Base-by-base conservation (phyloP, 2,113 vertebrate genomes). In the Myrmophylax atrothorax region DNA sequence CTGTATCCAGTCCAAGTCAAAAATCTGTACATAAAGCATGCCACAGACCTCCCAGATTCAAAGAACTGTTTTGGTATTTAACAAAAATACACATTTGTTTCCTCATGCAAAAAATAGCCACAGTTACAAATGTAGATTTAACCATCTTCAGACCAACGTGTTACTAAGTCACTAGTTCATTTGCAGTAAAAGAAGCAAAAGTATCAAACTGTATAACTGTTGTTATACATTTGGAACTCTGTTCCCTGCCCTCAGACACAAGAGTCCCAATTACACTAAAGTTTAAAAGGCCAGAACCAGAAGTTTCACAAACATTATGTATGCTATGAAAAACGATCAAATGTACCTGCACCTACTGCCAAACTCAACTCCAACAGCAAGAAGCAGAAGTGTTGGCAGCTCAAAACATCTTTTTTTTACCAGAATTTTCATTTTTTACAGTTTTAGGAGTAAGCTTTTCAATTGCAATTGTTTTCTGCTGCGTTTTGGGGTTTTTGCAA, bases 191-290 rank as follows among this genome's bases (percentile, higher is more conserved):
- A 62, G 25, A 60, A 77, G 12, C 9, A 38, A 44, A 83, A 66
- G 13, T 2, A 14, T 20, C 20, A 9, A 16, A 3, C n/a, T n/a
- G n/a, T n/a, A n/a, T n/a, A n/a, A 8, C 20, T 12, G 4, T 3
- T 40, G 35, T 68, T 59, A 59, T 38, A 38, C 14, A 9, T 29
- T 53, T 52, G 3, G 22, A 73, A 64, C 10, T 44, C 9, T 4
- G 14, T n/a, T 83, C 24, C 22, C 14, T 35, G 33, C 8, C 5
- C 33, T 42, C 56, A 69, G 33, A 29, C 33, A 37, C 9, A 40
- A 46, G 7, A 23, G 4, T 38, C 20, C 13, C 23, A 26, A 14
- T n/a, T 24, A 70, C 35, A 13, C 3, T 3, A 28, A 2, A 60
- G 10, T 33, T 66, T 59, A 50, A 77, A 53, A 64, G 12, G 4